Evolutionary conservation across 2,113 vertebrate species (phyloP), one percentile per base, ranked within the genome.

Genomic region (Pluvialis apricaria): DNA sequence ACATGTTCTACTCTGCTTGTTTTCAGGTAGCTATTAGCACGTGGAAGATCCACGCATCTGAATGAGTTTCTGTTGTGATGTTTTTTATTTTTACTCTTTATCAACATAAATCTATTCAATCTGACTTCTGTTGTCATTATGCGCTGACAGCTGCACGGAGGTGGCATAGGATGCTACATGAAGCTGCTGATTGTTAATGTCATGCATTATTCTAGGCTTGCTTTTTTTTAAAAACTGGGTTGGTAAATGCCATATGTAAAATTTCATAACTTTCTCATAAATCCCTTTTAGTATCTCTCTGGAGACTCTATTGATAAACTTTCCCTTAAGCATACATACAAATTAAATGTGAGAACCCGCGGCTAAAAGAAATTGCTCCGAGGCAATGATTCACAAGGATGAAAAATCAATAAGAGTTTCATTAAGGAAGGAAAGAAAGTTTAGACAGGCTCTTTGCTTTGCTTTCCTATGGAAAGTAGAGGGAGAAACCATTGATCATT

Each of bases 351-450:
- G 98, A 98, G 98, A 99, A 98, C 97, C 95, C 98, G 92, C 15
- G 86, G 95, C 97, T 96, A 89, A 97, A 98, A 96, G 97, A 98
- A 98, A 98, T 97, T 98, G 97, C 98, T 98, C 94, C 86, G 54
- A 98, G 98, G 97, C 97, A 98, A 94, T 98, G 98, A 98, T 99
- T 99, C 98, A 96, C 93, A 93, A 96, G 95, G 97, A 99, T 98
- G 98, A 98, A 97, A 99, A 99, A 99, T 99, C 99, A 99, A 98
- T 99, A 97, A 92, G 90, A 94, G 96, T 98, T 99, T 99, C 97
- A 98, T 99, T 99, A 99, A 98, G 96, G 90, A 97, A 92, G 92
- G 96, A 91, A 92, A 89, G 96, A 84, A 98, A 97, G 94, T 98
- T 98, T 96, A 98, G 96, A 92, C 40, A 71, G 72, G 80, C 82